A percentile compares a stretch with the other conserved stretches of the same genome.
phyloP scores from a whole-genome alignment of 2,888 invertebrate species.

The Galeopsomyia nigrocyanea region DNA sequence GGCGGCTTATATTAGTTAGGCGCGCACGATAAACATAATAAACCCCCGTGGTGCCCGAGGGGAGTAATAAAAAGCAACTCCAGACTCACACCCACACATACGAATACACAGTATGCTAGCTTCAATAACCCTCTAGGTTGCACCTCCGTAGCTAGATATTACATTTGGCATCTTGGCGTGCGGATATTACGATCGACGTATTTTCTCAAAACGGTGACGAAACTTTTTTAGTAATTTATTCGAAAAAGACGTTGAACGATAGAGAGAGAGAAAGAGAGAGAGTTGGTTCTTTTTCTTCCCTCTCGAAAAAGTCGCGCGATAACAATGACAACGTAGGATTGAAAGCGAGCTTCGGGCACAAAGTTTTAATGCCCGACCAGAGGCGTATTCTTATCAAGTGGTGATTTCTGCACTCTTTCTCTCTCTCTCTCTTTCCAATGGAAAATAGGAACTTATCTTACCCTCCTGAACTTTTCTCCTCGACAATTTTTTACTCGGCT shows the following conservation, averaged over 20 bases:
- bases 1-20: slow-evolving; percentile 37
- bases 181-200: too few relatives aligned
- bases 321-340: slow-evolving; percentile 46
- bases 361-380: slow-evolving; percentile 35
- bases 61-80: slow-evolving; percentile 53
- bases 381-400: slow-evolving; percentile 40
- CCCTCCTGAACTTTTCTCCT: background rate
- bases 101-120: too few relatives aligned
- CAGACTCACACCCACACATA: slow-evolving; percentile 10
- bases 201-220: too few relatives aligned
- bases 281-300: slow-evolving; percentile 14
- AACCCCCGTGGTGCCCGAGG: slow-evolving; percentile 31
- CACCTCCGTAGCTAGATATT: too few relatives aligned
- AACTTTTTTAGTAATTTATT: too few relatives aligned
- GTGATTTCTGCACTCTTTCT: too few relatives aligned
- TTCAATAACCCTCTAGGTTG: slow-evolving; percentile 16
- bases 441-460: slow-evolving; percentile 30
- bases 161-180: too few relatives aligned
- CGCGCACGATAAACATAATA: slow-evolving; percentile 48
- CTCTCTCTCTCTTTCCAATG: slow-evolving; percentile 21
- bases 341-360: slow-evolving; percentile 5
- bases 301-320: slow-evolving; percentile 34
- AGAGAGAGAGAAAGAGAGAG: background rate
- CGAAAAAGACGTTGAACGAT: too few relatives aligned
- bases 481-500: too few relatives aligned